Evolutionary conservation across 2,113 vertebrate species (phyloP), one percentile per base, ranked within the genome.

Genomic region (Brachyistius frenatus): DNA sequence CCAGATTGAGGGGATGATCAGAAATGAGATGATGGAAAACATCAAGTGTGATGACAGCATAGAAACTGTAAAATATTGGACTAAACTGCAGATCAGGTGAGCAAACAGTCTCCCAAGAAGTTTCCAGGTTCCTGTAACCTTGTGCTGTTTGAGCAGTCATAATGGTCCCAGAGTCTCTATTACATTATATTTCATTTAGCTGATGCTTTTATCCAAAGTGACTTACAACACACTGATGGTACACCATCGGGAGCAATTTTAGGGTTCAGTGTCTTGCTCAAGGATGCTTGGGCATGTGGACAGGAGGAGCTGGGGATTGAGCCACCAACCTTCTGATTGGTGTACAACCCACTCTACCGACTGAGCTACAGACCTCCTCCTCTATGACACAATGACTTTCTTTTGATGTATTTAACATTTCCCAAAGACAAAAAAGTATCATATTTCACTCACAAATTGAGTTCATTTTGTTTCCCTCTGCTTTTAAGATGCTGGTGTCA

Each of bases 341-440:
- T 23, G 23, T 23, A 23, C 23, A 23, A 23, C 23, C 23, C 23
- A 23, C 23, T 23, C 23, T 23, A 23, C 23, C 23, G 23, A 66
- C 63, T 73, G 50, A 56, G 11, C 56, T 4, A 2, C 30, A 52
- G 1, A 56, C 47, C 47, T 37, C 61, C 54, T 60, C 16, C 32
- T 54, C 63, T 56, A 23, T 76, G 64, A 74, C 72, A 71, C 58
- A 52, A 77, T 66, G 64, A 55, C 31, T 57, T 44, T 13, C 14
- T 39, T 62, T 39, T 64, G 70, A 85, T 86, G 73, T 58, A 87
- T 47, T 46, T 75, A 72, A 67, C 13, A 33, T 66, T 46, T 58
- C 52, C 62, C 70, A 71, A 57, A 72, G 37, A 63, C 23, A 74
- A 35, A 66, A 65, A 69, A 31, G 9, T 36, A 37, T 70, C 58